Percentiles rank a stretch among this genome's conserved stretches.
Conservation (phyloP, 2,888 invertebrate species). For the Calliopum simillimum region DNA sequence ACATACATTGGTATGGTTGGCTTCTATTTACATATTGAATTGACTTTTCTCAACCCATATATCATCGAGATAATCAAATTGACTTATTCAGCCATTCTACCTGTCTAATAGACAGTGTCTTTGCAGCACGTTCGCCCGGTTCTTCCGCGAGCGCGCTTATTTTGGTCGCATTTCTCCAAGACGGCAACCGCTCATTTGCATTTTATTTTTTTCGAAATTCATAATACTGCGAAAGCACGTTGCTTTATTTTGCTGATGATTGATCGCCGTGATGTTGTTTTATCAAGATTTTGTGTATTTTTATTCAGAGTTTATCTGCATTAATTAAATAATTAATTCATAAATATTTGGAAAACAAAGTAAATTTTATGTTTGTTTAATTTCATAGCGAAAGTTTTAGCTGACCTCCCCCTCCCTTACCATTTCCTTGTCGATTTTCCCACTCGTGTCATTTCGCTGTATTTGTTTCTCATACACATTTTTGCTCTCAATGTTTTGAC, state of each 20-base stretch:
- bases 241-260: conserved; percentile 20
- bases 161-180: conserved; percentile 7
- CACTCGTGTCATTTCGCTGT: neutral
- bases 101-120: too few relatives aligned
- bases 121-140: neutral
- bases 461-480: neutral
- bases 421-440: neutral
- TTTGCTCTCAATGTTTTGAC: conserved; percentile 12
- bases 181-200: conserved; percentile 14
- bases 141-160: neutral
- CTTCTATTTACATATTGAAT: neutral
- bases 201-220: neutral
- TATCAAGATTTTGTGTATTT: neutral
- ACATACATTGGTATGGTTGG: too few relatives aligned
- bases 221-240: neutral
- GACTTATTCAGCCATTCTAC: conserved; percentile 7
- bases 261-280: conserved; percentile 19
- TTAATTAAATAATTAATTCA: conserved; percentile 31
- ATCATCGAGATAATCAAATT: conserved; percentile 14
- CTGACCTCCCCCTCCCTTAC: neutral
- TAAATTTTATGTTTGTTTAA: neutral
- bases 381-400: conserved; percentile 27
- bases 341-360: neutral
- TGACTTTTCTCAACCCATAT: neutral
- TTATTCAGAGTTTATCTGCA: conserved; percentile 3